Conservation (phyloP, 2,113 vertebrate species). For the Nerophis ophidion region DNA sequence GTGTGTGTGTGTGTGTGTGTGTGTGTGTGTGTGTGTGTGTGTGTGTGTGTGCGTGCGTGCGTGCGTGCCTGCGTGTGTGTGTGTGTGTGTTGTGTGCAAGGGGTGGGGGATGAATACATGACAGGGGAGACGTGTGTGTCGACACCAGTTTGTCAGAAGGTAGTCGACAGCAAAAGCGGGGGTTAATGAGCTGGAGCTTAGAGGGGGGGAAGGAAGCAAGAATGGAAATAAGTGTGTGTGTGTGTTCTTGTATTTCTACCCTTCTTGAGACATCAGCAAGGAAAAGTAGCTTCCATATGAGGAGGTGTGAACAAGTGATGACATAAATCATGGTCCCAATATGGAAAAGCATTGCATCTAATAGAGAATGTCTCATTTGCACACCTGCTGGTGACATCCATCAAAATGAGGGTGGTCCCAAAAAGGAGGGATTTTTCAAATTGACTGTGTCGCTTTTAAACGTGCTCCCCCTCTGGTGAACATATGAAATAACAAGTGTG, state of each 20-base stretch:
- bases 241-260: conserved; percentile 24
- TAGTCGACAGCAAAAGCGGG: conserved; percentile 23
- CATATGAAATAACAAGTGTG: too few relatives aligned
- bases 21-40: not conserved
- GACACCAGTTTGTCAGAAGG: conserved; percentile 35
- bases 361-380: too few relatives aligned
- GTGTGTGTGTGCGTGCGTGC: not conserved
- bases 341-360: too few relatives aligned
- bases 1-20: not conserved
- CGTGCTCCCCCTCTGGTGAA: too few relatives aligned
- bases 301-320: too few relatives aligned
- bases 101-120: conserved; percentile 24
- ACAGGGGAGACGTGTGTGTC: conserved; percentile 35
- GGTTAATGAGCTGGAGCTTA: conserved; percentile 65
- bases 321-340: too few relatives aligned
- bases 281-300: too few relatives aligned
- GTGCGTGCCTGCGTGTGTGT: not conserved
- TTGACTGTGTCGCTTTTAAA: too few relatives aligned
- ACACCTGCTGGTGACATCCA: too few relatives aligned
- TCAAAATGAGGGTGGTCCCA: too few relatives aligned
- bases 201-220: conserved; percentile 11
- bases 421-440: too few relatives aligned
- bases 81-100: not conserved
- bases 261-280: too few relatives aligned
- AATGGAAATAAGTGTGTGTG: not conserved